phyloP scores from a whole-genome alignment of 2,888 invertebrate species.

The Bombylius discolor region DNA sequence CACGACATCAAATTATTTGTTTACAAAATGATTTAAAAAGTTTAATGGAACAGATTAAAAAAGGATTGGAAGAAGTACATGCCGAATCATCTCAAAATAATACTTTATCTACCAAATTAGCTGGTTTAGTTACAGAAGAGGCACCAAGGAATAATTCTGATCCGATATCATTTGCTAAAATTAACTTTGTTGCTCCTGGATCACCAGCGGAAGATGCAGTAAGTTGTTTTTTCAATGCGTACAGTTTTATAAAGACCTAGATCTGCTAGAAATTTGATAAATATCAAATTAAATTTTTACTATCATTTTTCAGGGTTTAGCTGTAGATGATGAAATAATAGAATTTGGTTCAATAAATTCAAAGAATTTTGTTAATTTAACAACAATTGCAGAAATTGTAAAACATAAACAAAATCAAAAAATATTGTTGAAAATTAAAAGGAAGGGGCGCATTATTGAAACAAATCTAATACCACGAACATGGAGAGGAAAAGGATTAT shows the following conservation, averaged over 20 bases:
- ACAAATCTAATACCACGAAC: slow-evolving; percentile 54
- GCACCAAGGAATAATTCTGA: slow-evolving; percentile 5
- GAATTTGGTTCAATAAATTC: slow-evolving; percentile 66
- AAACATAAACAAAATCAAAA: slow-evolving; percentile 44
- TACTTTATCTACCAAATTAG: slow-evolving; percentile 19
- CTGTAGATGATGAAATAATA: slow-evolving; percentile 53
- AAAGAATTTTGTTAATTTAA: slow-evolving; percentile 53
- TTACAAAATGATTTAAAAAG: slow-evolving; percentile 80
- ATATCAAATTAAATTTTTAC: not conserved
- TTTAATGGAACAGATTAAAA: slow-evolving; percentile 73
- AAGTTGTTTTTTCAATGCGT: slow-evolving; percentile 32
- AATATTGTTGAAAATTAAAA: slow-evolving; percentile 41
- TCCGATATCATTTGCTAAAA: slow-evolving; percentile 48
- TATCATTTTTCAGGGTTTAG: slow-evolving; percentile 48
- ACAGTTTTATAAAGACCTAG: too few relatives aligned
- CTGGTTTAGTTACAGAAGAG: slow-evolving; percentile 18
- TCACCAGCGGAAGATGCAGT: slow-evolving; percentile 79
- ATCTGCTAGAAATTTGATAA: not conserved
- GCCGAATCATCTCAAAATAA: slow-evolving; percentile 26
- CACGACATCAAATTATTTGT: slow-evolving; percentile 78
- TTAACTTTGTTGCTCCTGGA: slow-evolving; percentile 57
- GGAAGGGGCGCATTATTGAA: slow-evolving; percentile 39
- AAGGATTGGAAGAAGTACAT: slow-evolving; percentile 54
- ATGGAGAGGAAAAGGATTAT: slow-evolving; percentile 66
- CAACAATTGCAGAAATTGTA: slow-evolving; percentile 56